These are phyloP conservation scores for Cephus spinipes DNA, from an alignment of 2,888 invertebrate species.

Conservation along the genomic window DNA sequence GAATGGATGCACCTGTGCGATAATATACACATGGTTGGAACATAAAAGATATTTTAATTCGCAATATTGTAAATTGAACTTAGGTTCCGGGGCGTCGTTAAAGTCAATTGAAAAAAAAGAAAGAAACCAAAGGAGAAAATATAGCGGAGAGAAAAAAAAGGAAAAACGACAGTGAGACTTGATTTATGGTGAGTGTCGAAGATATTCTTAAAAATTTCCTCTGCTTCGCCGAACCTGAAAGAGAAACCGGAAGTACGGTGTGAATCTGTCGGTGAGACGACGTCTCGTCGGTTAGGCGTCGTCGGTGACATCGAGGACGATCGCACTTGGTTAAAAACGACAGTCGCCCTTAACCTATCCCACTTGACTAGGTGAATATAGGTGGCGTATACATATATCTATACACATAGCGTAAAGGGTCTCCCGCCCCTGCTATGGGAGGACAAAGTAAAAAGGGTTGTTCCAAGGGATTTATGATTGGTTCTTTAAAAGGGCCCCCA, in stretches of 20 bases:
- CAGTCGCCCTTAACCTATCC: slow-evolving; percentile 3
- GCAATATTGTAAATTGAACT: not conserved
- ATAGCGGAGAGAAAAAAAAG: not conserved
- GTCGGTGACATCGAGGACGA: slow-evolving; percentile 11
- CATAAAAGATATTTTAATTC: not conserved
- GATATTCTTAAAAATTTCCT: slow-evolving; percentile 40
- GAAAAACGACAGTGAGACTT: slow-evolving; percentile 8
- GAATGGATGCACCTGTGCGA: not conserved
- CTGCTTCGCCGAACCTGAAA: slow-evolving; percentile 16
- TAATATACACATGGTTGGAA: not conserved
- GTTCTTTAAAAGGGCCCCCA: slow-evolving; percentile 25
- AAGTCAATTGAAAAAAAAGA: not conserved
- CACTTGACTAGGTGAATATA: not conserved
- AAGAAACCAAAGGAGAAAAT: not conserved
- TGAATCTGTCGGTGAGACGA: slow-evolving; percentile 35
- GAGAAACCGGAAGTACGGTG: slow-evolving; percentile 51
- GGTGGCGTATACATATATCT: not conserved
- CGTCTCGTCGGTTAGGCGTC: slow-evolving; percentile 19
- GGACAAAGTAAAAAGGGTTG: slow-evolving; percentile 24
- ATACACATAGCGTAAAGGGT: not conserved
- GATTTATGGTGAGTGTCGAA: slow-evolving; percentile 40
- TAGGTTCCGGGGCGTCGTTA: not conserved
- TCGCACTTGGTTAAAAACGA: not conserved
- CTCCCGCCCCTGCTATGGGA: not conserved
- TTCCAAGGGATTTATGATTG: slow-evolving; percentile 25